Percentiles rank a stretch among this genome's conserved stretches.
Conservation (phyloP, 2,113 vertebrate genomes). For the Pituophis catenifer region DNA sequence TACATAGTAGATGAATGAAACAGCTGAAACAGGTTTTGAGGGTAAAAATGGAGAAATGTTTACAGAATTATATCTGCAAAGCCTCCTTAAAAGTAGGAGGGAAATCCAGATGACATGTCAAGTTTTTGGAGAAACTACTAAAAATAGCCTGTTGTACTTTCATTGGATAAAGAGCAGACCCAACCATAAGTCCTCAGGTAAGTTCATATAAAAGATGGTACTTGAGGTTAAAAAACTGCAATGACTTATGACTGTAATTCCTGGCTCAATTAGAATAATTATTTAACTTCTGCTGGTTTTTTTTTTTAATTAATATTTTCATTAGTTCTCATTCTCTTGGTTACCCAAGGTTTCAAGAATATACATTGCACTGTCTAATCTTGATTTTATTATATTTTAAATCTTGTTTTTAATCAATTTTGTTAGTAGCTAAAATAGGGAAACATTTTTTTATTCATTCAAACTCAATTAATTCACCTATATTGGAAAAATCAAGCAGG, state of each 20-base stretch:
- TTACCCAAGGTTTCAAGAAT: background rate
- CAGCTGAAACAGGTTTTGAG: background rate
- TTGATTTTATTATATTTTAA: background rate
- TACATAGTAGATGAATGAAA: background rate
- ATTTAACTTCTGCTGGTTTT: too few relatives aligned
- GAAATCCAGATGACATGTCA: background rate
- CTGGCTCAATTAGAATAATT: background rate
- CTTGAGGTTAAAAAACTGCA: background rate
- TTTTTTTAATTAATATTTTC: background rate
- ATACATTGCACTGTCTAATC: background rate
- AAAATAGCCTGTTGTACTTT: background rate
- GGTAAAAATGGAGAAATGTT: background rate
- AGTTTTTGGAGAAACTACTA: background rate
- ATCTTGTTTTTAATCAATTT: background rate
- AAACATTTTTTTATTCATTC: background rate
- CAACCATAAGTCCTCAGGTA: background rate
- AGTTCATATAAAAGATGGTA: background rate
- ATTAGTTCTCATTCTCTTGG: background rate
- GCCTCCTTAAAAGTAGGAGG: background rate
- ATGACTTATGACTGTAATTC: background rate
- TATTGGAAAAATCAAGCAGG: background rate
- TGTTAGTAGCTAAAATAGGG: background rate
- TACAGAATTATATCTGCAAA: background rate
- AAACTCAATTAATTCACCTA: background rate
- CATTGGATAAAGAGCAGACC: background rate